Percentiles rank a stretch among this genome's conserved stretches.
These are phyloP conservation scores for Mustelus asterias DNA, from an alignment of 2,113 vertebrate species.

Conservation along the genomic window DNA sequence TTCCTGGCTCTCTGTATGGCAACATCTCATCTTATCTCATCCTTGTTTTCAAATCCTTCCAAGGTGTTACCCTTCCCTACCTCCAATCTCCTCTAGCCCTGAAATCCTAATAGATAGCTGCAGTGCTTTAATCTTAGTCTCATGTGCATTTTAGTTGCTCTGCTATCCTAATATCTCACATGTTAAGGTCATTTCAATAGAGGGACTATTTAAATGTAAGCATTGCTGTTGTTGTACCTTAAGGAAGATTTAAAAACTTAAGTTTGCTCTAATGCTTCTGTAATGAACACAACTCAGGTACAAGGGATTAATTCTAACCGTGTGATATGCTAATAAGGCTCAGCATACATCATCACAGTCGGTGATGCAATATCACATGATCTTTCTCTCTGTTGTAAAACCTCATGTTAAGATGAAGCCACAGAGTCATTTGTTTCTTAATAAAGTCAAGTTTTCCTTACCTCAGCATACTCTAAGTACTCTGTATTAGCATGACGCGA, in stretches of 20 bases:
- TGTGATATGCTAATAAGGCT: no score
- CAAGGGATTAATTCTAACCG: no score
- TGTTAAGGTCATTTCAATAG: not conserved
- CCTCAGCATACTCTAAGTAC: no score
- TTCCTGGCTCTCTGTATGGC: not conserved
- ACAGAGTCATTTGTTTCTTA: no score
- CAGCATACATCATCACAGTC: no score
- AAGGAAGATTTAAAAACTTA: not conserved
- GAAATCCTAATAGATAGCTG: not conserved
- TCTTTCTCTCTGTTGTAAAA: no score
- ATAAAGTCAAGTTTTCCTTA: no score
- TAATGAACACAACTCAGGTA: no score
- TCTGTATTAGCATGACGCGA: no score
- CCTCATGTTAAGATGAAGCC: no score
- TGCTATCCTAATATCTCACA: not conserved
- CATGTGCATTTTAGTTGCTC: not conserved
- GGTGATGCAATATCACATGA: no score
- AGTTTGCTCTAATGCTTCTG: no score
- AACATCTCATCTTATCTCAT: not conserved
- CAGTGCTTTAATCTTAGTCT: not conserved
- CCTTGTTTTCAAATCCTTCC: not conserved
- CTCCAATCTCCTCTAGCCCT: not conserved
- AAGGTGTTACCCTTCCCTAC: not conserved
- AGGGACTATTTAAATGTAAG: not conserved
- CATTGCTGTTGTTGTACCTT: not conserved